Evolutionary conservation across 2,113 vertebrate species (phyloP).

Genomic region (Grallaria varia): DNA sequence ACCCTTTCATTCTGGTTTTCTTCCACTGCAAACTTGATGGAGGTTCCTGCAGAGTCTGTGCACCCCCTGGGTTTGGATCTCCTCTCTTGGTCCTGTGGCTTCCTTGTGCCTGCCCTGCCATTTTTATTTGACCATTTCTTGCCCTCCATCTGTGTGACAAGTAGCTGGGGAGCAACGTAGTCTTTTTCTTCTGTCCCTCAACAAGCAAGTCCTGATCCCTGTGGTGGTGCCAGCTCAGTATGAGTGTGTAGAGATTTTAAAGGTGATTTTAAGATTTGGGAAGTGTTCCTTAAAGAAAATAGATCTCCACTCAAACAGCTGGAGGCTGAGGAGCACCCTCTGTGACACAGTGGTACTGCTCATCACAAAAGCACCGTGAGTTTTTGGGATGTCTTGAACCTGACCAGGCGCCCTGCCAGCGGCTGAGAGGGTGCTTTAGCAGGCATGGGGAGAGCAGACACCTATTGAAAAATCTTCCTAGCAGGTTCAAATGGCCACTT

Average conservation of each 20-base stretch:
- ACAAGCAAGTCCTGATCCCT: background rate
- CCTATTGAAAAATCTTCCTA: background rate
- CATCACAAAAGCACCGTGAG: background rate
- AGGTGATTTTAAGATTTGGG: background rate
- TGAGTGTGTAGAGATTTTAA: background rate
- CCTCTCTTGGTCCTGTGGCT: fast-evolving
- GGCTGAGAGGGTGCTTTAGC: background rate
- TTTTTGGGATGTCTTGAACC: background rate
- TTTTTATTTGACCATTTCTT: background rate
- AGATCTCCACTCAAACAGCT: background rate
- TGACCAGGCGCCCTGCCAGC: background rate
- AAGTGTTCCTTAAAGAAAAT: background rate
- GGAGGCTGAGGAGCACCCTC: background rate
- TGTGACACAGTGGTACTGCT: background rate
- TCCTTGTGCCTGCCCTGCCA: background rate
- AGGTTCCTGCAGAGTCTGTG: background rate
- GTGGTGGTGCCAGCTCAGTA: background rate
- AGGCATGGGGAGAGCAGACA: background rate
- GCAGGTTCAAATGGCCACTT: background rate
- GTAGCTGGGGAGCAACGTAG: background rate
- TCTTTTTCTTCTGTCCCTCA: background rate
- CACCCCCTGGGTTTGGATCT: background rate
- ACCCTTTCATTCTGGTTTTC: background rate
- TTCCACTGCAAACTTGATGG: background rate
- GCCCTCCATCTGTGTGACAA: background rate